Base-by-base conservation (phyloP, 2,797 vertebrate genomes). In the Petrocephalus schoutedeni region DNA sequence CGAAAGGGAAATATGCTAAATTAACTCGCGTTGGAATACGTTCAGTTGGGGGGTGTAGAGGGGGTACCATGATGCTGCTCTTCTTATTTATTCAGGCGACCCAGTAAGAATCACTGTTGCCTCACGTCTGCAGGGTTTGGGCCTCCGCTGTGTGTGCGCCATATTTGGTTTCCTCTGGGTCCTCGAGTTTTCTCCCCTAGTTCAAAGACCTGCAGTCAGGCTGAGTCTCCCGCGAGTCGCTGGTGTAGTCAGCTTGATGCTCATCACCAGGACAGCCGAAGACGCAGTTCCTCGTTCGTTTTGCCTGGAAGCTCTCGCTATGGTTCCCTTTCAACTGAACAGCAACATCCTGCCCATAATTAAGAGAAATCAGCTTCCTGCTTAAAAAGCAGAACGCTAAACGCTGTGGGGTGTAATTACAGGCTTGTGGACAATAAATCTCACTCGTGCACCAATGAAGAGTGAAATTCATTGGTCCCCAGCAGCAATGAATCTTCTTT, bases 301-400 rank as follows among this genome's bases (percentile, higher is more conserved):
- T 54, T 57, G 53, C 23, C 23, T 41, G 6, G 54, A 41, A 36
- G 54, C 84, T 19, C 16, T 19, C 1, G 10, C 59, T 41, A 58
- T 86, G 84, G 54, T 41, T 87, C 32, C n/a, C 56, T 87, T 82
- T 87, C 32, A 87, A 82, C 71, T 82, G 28, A n/a, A 49, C 54
- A 71, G 54, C 74, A 67, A 85, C 7, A 7, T 77, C 32, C 51
- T 87, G 41, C 53, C 7, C 71, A 23, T 57, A 87, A 77, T 87
- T 77, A 82, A 21, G 36, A 19, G 54, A 41, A 53, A 16, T 64
- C 41, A 71, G 58, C 19, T 23, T 86, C 80, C 87, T 21, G 58
- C n/a, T 86, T 74, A 21, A 85, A 71, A 85, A 41, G 32, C 32
- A 23, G 53, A 59, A 23, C 32, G 12, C 23, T 56, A 41, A 6